Evolutionary conservation across 35 echinoderm and acorn worm genomes (phyloP).

Genomic region (Apostichopus californicus): DNA sequence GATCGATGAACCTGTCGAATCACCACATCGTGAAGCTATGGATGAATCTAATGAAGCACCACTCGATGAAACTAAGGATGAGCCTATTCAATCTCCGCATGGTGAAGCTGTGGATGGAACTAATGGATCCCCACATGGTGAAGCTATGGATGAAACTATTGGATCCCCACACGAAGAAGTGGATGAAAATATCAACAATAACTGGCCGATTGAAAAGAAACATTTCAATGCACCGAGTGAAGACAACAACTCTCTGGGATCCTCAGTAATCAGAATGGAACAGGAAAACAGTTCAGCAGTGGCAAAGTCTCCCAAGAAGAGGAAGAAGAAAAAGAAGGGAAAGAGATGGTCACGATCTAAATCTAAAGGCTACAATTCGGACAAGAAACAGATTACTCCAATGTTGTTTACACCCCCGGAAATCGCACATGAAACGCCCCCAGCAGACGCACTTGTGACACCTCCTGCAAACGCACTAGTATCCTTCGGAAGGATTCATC

Average conservation of each 20-base stretch:
- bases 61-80: too few species aligned
- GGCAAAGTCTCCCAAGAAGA: not conserved
- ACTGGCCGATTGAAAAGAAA: not conserved
- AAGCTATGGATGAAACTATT: too few species aligned
- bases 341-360: constrained; percentile 4
- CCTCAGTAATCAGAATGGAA: not conserved
- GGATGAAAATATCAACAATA: constrained; percentile 1
- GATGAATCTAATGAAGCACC: not conserved
- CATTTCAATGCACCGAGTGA: not conserved
- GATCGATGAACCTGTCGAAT: too few species aligned
- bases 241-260: not conserved
- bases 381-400: not conserved
- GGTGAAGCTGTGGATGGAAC: too few species aligned
- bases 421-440: too few species aligned
- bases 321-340: constrained; percentile 30
- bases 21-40: not conserved
- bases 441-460: not conserved
- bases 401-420: too few species aligned
- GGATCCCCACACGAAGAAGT: not conserved
- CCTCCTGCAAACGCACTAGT: not conserved
- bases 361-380: not conserved
- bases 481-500: not conserved
- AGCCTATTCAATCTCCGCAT: too few species aligned
- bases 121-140: too few species aligned
- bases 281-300: not conserved